phyloP scores from a whole-genome alignment of 2,797 vertebrate species.

The Scyliorhinus canicula region DNA sequence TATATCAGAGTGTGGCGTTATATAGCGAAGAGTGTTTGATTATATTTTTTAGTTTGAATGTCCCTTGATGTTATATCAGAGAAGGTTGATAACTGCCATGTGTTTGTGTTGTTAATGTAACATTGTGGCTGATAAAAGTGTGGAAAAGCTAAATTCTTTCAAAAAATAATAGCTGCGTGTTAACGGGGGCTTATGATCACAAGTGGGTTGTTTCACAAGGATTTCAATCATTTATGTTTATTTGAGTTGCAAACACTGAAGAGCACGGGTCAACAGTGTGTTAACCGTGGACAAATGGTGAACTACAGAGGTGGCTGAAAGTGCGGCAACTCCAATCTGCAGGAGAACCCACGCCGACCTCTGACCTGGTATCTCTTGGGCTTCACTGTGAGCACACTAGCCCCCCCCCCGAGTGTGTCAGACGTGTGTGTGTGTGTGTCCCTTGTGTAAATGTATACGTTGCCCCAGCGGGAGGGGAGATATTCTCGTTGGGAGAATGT shows the following conservation, averaged over 20 bases:
- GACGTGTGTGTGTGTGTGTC: background rate
- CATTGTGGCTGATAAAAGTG: no score
- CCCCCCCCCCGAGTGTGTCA: fast-evolving
- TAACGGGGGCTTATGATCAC: no score
- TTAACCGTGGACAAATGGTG: background rate
- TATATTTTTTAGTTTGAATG: background rate
- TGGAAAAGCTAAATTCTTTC: no score
- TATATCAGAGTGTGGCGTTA: no score
- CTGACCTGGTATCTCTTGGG: background rate
- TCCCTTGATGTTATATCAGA: background rate
- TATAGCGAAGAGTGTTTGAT: background rate
- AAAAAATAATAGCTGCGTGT: no score
- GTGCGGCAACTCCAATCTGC: background rate
- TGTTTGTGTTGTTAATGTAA: no score
- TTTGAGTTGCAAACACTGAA: background rate
- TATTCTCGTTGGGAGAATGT: background rate
- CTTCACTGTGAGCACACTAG: background rate
- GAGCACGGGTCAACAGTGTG: no score
- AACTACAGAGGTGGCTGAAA: background rate
- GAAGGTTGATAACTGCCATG: background rate
- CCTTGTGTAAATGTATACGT: background rate
- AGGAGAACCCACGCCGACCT: no score
- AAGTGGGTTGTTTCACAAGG: background rate
- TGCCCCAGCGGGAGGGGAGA: background rate
- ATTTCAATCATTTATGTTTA: background rate